Evolutionary conservation across 2,797 vertebrate species (phyloP).

Genomic region (Oreortyx pictus): DNA sequence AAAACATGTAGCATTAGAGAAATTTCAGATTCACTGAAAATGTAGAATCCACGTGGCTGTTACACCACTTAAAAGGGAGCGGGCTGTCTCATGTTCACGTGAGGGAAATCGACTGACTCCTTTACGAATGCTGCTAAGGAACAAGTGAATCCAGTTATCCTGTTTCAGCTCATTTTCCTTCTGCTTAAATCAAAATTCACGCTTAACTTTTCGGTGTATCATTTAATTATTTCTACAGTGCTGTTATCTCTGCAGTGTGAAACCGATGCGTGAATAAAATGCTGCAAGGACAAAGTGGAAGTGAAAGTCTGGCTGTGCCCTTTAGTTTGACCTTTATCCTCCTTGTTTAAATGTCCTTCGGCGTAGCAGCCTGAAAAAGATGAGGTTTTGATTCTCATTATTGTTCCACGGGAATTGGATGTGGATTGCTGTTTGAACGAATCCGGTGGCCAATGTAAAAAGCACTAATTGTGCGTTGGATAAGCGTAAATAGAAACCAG

Average conservation of each 20-base stretch:
- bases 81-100: neutral
- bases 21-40: neutral
- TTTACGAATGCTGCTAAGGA: neutral
- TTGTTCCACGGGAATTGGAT: neutral
- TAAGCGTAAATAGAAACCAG: neutral
- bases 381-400: neutral
- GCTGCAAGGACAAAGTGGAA: neutral
- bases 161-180: neutral
- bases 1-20: neutral
- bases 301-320: neutral
- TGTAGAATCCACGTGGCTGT: neutral
- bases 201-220: neutral
- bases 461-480: neutral
- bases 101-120: neutral
- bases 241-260: neutral
- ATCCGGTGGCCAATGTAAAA: neutral
- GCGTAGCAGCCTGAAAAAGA: accelerated
- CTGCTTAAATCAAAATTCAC: neutral
- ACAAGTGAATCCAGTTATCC: slow-evolving; percentile 7
- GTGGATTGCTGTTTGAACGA: neutral
- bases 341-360: neutral
- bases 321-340: neutral
- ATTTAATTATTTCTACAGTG: neutral
- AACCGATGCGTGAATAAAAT: neutral
- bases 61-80: neutral